Evolutionary conservation across 2,888 invertebrate genomes (phyloP), one percentile per base, ranked within the genome.

Genomic region (Drosophila paracracens): DNA sequence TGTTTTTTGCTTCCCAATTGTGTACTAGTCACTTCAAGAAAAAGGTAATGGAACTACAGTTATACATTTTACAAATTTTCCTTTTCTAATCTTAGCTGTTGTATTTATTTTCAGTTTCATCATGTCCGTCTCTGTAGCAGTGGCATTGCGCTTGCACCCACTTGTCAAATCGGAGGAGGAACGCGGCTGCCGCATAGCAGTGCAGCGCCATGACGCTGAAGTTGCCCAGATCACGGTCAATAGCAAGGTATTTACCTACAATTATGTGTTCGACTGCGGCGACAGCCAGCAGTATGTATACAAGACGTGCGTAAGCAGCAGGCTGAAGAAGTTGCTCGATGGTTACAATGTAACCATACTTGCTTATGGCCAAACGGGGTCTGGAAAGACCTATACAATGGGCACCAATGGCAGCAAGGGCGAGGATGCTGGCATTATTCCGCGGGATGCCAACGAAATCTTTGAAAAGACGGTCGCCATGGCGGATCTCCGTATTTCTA

Each of bases 371-470:
- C 98, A 99, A 93, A 99, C 99, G 0, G 98, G 92, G 4, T 98
- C 98, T 48, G 98, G 99, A 0, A 99, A 99, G 93, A 99, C 98
- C 0, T 96, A 96, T 92, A 97, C 98, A 0, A 99, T 99, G 98
- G 98, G 98, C 0, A 97, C 97, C 0, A 94, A 94, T 29, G 95
- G 95, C 0, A 94, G 94, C 46, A 93, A 94, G 67, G 94, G 94
- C 36, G 95, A 95, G 58, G 94, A 95, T 83, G 94, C 94, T 93
- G 99, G 99, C 60, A 95, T 99, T 0, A 98, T 99, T 76, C 98
- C 98, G 0, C 94, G 97, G 80, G 97, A 97, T 0, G 95, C 98
- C 0, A 93, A 95, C 4, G 97, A 98, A 66, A 96, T 99, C 77
- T 99, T 97, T 93, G 93, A 95, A 57, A 94, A 94, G 59, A 95